A percentile compares a stretch with the other conserved stretches of the same genome.
Conservation (phyloP, 2,113 vertebrate species). For the Dasyprocta punctata region DNA sequence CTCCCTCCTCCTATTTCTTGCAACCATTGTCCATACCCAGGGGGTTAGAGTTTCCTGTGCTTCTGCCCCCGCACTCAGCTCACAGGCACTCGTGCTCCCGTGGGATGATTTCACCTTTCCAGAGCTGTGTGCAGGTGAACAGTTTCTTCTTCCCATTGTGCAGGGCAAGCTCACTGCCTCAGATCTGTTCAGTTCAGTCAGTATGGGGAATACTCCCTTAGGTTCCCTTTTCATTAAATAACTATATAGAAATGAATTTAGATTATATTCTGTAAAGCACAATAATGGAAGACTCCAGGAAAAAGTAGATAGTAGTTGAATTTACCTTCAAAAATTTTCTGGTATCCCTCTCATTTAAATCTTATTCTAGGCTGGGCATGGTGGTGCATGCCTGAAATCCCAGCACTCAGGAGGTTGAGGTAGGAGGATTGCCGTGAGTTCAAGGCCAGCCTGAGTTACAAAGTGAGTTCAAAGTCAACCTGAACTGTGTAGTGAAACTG, state of each 20-base stretch:
- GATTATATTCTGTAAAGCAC: not conserved
- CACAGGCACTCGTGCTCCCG: not conserved
- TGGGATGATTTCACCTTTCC: too few species aligned
- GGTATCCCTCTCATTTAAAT: not conserved
- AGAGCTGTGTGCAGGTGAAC: too few species aligned
- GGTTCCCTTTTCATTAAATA: not conserved
- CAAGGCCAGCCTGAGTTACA: too few species aligned
- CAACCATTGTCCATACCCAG: not conserved
- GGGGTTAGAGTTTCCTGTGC: not conserved
- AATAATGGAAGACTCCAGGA: not conserved
- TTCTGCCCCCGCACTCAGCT: not conserved
- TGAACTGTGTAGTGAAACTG: too few species aligned
- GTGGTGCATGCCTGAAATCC: too few species aligned
- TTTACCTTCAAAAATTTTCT: not conserved
- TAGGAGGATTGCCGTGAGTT: too few species aligned
- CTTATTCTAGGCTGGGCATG: not conserved
- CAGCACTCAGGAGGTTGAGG: too few species aligned
- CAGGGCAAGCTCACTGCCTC: not conserved
- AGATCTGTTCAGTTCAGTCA: not conserved
- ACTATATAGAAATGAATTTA: not conserved
- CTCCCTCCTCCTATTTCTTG: not conserved
- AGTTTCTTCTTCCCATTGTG: not conserved
- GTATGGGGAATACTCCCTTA: not conserved
- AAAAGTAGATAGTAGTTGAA: not conserved
- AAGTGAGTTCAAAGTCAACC: too few species aligned